Percentiles rank a stretch among this genome's conserved stretches.
Evolutionary conservation across 2,888 invertebrate species (phyloP).

Genomic region (Copidosoma aretas): DNA sequence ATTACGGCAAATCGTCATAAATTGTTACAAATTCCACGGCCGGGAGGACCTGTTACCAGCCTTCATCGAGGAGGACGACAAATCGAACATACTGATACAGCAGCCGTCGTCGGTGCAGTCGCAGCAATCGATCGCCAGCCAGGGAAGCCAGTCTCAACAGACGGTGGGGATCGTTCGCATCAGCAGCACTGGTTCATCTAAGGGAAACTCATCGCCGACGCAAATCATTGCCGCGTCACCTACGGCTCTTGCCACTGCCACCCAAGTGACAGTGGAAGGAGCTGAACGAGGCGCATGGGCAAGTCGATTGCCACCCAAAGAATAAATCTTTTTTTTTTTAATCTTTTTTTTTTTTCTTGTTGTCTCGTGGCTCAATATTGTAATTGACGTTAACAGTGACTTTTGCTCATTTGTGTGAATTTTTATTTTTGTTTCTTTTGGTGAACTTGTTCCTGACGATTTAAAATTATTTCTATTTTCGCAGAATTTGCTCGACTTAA

Average conservation of each 20-base stretch:
- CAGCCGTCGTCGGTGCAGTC: constrained; percentile 59
- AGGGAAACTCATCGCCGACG: constrained; percentile 62
- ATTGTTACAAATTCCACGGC: constrained; percentile 98
- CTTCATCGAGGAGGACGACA: constrained; percentile 90
- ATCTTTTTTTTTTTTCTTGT: constrained; percentile 24
- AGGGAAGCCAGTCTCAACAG: constrained; percentile 56
- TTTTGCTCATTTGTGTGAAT: constrained; percentile 18
- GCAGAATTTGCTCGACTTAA: constrained; percentile 37
- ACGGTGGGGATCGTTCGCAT: constrained; percentile 62
- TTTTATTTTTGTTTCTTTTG: constrained; percentile 39
- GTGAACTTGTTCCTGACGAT: constrained; percentile 13
- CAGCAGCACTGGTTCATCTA: constrained; percentile 61
- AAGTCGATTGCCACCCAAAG: constrained; percentile 35
- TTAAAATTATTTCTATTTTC: constrained; percentile 18
- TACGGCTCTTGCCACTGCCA: constrained; percentile 60
- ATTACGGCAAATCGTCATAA: constrained; percentile 92
- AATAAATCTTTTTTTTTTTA: background rate
- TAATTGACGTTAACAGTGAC: background rate
- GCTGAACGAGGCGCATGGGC: constrained; percentile 42
- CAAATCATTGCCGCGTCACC: constrained; percentile 59
- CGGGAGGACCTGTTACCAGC: constrained; percentile 94
- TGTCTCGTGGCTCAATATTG: constrained; percentile 21
- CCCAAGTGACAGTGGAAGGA: constrained; percentile 60
- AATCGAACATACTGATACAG: constrained; percentile 69
- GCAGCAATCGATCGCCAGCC: constrained; percentile 51